These are phyloP conservation scores for Papilio dardanus DNA, from an alignment of 1,140 invertebrate species.

Conservation along the genomic window DNA sequence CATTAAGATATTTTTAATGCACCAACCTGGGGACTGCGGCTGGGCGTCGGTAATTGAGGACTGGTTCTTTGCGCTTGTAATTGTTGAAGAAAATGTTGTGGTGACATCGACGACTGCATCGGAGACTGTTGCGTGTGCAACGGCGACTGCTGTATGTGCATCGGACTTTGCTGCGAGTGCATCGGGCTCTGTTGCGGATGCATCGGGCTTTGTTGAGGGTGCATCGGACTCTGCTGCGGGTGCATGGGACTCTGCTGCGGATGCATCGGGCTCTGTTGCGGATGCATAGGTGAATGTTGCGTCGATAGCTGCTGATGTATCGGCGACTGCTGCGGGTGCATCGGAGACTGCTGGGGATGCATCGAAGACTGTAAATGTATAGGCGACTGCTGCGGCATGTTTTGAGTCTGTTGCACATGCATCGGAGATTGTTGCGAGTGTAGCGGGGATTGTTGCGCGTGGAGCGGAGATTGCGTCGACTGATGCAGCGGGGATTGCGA, in stretches of 20 bases:
- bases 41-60: constrained; percentile 77
- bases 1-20: neutral
- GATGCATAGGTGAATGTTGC: constrained; percentile 68
- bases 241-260: constrained; percentile 78
- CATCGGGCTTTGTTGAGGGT: constrained; percentile 68
- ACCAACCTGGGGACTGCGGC: constrained; percentile 77
- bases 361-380: no score
- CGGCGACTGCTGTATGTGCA: constrained; percentile 79
- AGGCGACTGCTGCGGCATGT: constrained; percentile 78
- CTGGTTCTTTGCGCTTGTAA: constrained; percentile 76
- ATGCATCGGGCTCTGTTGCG: constrained; percentile 70
- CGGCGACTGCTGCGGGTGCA: constrained; percentile 65
- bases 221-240: constrained; percentile 77
- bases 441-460: constrained; percentile 78
- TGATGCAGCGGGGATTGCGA: constrained; percentile 82
- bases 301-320: constrained; percentile 62
- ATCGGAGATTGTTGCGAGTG: constrained; percentile 75
- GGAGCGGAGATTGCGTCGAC: constrained; percentile 77
- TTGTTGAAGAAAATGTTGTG: constrained; percentile 76
- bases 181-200: constrained; percentile 72
- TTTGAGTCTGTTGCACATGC: constrained; percentile 79
- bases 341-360: constrained; percentile 72
- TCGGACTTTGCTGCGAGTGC: constrained; percentile 72
- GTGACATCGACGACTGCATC: constrained; percentile 78
- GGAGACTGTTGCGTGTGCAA: constrained; percentile 83